Evolutionary conservation across 2,797 vertebrate genomes (phyloP), one percentile per base, ranked within the genome.

Genomic region (Phylloscopus collybita): DNA sequence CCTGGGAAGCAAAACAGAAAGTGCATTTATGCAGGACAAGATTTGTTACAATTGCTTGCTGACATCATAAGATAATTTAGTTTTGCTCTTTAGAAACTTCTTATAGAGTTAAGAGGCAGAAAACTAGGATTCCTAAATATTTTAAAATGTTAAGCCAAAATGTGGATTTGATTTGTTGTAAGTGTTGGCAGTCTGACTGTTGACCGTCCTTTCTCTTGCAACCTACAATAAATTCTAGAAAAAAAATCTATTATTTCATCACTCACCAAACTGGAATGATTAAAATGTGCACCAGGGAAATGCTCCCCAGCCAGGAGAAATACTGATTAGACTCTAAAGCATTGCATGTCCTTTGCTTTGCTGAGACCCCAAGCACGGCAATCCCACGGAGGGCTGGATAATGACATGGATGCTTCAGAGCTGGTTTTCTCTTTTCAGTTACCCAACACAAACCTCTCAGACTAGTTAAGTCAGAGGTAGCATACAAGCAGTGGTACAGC

Each of bases 31-130:
- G 50, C 60, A 95, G 88, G 76, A 74, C n/a, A 76, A 72, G 90
- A 94, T 92, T 87, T 85, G 71, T 92, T 91, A 69, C 56, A 93
- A 93, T 80, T 90, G 69, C 54, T 96, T 85, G 53, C 59, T 85
- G 71, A 50, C 15, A 51, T 87, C 32, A 75, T 59, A 70, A 66
- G 78, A 60, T 54, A 54, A 85, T 87, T 88, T 66, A 5, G 26
- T 74, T 90, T 80, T 82, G 51, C 49, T 92, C 62, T 80, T 91
- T 60, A 93, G 54, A 93, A 91, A 64, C 16, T 38, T 80, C 86
- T 94, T 70, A 40, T 1, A 61, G 72, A 76, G 30, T 64, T 92
- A 88, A 81, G 50, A 94, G 25, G 45, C 10, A 5, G 75, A 90
- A 90, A 94, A 89, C 36, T 74, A 57, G 44, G 88, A 74, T 88